These are phyloP conservation scores for Labia minor DNA, from an alignment of 2,888 invertebrate species.

Conservation along the genomic window DNA sequence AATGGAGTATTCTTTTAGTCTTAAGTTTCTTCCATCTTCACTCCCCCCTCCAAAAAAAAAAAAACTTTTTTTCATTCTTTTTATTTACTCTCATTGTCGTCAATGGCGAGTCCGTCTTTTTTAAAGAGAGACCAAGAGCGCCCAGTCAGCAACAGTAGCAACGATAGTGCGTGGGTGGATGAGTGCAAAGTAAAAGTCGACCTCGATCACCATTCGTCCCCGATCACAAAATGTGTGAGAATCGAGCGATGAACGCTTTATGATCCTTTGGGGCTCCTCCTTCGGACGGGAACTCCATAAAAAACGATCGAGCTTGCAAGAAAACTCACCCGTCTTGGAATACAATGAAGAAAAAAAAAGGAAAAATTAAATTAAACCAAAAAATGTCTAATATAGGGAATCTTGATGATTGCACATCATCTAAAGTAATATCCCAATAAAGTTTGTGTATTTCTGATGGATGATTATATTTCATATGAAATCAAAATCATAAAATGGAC, in stretches of 20 bases:
- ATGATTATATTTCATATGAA: no score
- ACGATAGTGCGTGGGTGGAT: not conserved
- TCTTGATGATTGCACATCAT: no score
- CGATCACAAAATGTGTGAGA: not conserved
- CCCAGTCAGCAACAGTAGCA: not conserved
- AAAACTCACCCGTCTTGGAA: no score
- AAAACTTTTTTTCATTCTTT: not conserved
- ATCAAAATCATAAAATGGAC: no score
- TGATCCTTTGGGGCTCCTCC: not conserved
- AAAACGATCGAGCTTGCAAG: not conserved
- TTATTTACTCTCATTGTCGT: not conserved
- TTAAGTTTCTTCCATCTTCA: no score
- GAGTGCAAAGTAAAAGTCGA: not conserved
- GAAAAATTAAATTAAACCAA: no score
- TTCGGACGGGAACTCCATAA: not conserved
- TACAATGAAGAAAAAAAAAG: no score
- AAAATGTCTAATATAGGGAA: no score
- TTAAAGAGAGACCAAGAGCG: not conserved
- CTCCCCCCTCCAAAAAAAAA: no score
- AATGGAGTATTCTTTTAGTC: no score
- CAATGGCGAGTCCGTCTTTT: not conserved
- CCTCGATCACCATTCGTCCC: not conserved
- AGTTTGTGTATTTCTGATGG: no score
- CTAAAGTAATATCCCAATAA: no score
- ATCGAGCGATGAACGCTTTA: conserved; percentile 4